Evolutionary conservation across 2,888 invertebrate genomes (phyloP), one percentile per base, ranked within the genome.

Genomic region (Drosophila pegasa): DNA sequence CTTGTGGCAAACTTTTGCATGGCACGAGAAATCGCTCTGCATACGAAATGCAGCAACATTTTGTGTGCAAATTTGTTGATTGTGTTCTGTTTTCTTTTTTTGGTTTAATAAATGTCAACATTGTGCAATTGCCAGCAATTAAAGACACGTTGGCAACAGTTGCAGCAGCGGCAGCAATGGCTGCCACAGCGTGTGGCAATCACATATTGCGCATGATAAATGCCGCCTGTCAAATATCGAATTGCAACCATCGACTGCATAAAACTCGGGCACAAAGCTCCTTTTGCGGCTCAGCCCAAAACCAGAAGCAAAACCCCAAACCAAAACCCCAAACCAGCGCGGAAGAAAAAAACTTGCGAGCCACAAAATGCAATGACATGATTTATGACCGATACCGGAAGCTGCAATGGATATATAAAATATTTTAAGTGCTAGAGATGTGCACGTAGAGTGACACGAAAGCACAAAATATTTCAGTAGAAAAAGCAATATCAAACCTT

Each of bases 31-130:
- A 54, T 37, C 51, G 47, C 16, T 16, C 12, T 22, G 41, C 54
- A 55, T 55, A 8, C 16, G 54, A 41, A 41, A 18, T 33, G 33
- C 43, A 43, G 25, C 22, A 35, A 35, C 33, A 25, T 16, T 33
- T 33, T 25, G 40, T 52, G 66, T 62, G 72, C 40, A 48, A 77
- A 77, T 78, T 72, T 87, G 85, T 85, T 85, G 74, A 85, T 89
- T 87, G 83, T 88, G 84, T 25, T 25, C 25, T 25, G 3, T 5
- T 25, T 25, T 5, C 5, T 25, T 5, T 25, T 25, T 25, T 25
- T 25, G 22, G 22, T 77, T 77, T 85, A 85, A 84, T 85, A 85
- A 89, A 89, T 75, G 87, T 87, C 88, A 89, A 80, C 78, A 78
- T 64, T 64, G 65, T 68, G 65, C 72, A 70, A 71, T 66, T 71